Evolutionary conservation across 2,888 invertebrate genomes (phyloP), one percentile per base, ranked within the genome.

Genomic region (Copidosoma aretas): DNA sequence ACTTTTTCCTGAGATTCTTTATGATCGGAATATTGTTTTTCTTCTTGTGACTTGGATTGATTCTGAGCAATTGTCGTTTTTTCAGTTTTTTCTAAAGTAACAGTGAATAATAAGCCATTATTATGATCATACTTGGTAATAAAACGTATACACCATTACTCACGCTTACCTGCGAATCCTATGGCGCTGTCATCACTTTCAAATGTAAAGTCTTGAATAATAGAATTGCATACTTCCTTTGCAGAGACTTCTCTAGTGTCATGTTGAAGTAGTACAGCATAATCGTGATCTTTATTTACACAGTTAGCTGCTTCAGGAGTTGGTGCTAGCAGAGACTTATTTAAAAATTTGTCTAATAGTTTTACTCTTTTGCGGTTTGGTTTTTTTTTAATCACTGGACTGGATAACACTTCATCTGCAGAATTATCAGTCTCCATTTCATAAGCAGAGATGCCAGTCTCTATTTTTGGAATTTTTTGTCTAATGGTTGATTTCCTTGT

Each of bases 131-230:
- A 12, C 17, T 46, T 46, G 43, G 15, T 8, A 8, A 46, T 32
- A 32, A 46, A 15, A 1, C 3, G 3, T 46, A 3, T 12, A 46
- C 12, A 46, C 41, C 58, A 66, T 68, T 64, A 68, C 69, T 57
- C 62, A 67, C 60, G 32, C 60, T 72, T 68, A 41, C 65, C 22
- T 60, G 61, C 60, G 68, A 70, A 60, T 74, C 73, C 74, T 67
- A 53, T 70, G 15, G 41, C 60, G 41, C 73, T 75, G 24, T 77
- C 77, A 57, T 73, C 75, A n/a, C 74, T 74, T 8, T 60, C 58
- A 59, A 63, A 68, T 5, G 54, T 60, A 60, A 75, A 74, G 57
- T 78, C 76, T 19, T 75, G 64, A 24, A 74, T 63, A 25, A 75
- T 72, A 25, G 72, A 65, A 64, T 75, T 60, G n/a, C 72, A 74